Evolutionary conservation across 2,797 vertebrate species (phyloP), one percentile per base, ranked within the genome.

Genomic region (Artibeus lituratus): DNA sequence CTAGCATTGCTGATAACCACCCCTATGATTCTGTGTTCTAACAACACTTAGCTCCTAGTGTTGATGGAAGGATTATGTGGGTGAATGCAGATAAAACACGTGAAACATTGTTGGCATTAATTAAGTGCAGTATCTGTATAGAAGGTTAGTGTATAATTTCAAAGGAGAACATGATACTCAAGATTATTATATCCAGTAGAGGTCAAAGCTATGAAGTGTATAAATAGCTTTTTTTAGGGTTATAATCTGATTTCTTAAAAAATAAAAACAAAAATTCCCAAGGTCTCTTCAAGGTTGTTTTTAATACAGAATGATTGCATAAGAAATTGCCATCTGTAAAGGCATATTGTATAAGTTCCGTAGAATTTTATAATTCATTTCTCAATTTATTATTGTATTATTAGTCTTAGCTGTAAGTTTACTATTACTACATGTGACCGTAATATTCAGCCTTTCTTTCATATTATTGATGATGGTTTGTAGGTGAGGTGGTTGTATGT

Each of bases 211-310:
- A 90, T 94, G 55, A 85, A 37, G 53, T 73, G 26, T 96, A 44
- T 74, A 3, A 47, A 84, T 42, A 77, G 12, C 47, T 47, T 91
- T 59, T 59, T 84, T 90, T 78, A 74, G 10, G 16, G 53, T 85
- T 76, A 81, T 65, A 39, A 15, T 69, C 18, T 91, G 24, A 80
- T 87, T 78, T 94, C n/a, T 92, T 88, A 7, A 95, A 92, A 90
- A 92, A 62, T 78, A 78, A 87, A 76, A 81, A n/a, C 26, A 73
- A 78, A 87, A 59, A 90, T 10, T 12, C 39, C 69, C 3, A 1
- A 39, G 84, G 78, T 74, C 39, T 97, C 42, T 93, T n/a, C 69
- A 72, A 55, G 8, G 39, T 96, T 97, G 88, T 92, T 96, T 93
- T 47, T 69, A 85, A 22, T 24, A 80, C 51, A 86, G 42, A 39